phyloP scores from a whole-genome alignment of 2,113 vertebrate species.

The Campylomormyrus tamandua region DNA sequence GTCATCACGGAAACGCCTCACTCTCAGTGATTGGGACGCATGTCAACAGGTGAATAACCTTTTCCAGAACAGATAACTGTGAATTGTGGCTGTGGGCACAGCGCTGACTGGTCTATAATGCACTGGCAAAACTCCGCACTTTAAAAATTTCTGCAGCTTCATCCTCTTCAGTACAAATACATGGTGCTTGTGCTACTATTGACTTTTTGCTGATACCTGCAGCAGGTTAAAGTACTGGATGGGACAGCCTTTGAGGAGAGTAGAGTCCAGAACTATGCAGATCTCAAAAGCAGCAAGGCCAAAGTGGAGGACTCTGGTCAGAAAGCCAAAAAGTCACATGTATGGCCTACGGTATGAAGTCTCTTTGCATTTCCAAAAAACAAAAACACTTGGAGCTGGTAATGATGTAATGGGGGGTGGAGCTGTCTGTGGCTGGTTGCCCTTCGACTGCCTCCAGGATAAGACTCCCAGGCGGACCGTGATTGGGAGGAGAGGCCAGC shows the following conservation, averaged over 20 bases:
- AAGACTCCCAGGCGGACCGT: conserved; percentile 44
- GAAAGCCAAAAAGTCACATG: conserved; percentile 17
- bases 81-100: conserved; percentile 28
- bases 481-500: conserved; percentile 35
- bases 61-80: too few species aligned
- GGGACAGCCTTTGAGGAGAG: conserved; percentile 38
- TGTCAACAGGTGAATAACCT: conserved; percentile 36
- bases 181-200: not conserved
- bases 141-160: not conserved
- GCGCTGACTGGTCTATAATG: not conserved
- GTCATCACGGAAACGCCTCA: conserved; percentile 37
- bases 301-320: conserved; percentile 33
- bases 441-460: conserved; percentile 33
- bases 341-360: conserved; percentile 49
- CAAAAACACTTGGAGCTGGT: not conserved
- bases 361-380: not conserved
- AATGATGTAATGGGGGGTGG: not conserved
- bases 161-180: not conserved
- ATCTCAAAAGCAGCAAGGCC: conserved; percentile 45
- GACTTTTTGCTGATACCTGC: too few species aligned
- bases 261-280: conserved; percentile 31
- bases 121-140: not conserved
- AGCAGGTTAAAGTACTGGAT: conserved; percentile 31
- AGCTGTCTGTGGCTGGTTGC: not conserved
- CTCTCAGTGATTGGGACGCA: conserved; percentile 30